A percentile compares a stretch with the other conserved stretches of the same genome.
Conservation (phyloP, 2,113 vertebrate species). For the Romanogobio albipinnatus region DNA sequence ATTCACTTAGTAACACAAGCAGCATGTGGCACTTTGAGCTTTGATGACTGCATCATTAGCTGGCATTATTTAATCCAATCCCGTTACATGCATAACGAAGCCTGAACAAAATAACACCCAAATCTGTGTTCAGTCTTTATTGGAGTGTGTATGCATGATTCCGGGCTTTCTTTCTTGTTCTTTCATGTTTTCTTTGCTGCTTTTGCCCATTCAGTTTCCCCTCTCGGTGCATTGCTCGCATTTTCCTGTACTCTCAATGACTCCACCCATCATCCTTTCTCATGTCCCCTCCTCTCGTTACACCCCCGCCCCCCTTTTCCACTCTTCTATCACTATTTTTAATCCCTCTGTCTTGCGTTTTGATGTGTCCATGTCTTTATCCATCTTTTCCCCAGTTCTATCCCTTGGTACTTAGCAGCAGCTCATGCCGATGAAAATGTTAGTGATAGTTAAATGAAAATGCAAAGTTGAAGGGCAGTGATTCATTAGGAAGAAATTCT, state of each 20-base stretch:
- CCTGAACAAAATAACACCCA: constrained; percentile 39
- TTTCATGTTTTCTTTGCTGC: neutral
- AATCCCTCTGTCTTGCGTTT: constrained; percentile 25
- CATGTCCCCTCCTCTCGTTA: neutral
- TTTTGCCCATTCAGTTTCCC: neutral
- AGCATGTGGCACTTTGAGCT: constrained; percentile 31
- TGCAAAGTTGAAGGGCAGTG: constrained; percentile 68
- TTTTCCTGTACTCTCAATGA: neutral
- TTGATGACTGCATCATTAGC: constrained; percentile 55
- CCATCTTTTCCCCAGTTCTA: neutral
- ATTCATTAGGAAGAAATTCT: constrained; percentile 75
- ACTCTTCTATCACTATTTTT: neutral
- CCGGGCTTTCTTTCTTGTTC: neutral
- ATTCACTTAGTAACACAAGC: constrained; percentile 27
- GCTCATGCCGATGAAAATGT: constrained; percentile 69
- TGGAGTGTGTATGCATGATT: constrained; percentile 1
- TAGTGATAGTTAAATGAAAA: constrained; percentile 73
- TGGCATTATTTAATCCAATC: constrained; percentile 41
- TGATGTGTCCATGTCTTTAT: constrained; percentile 46
- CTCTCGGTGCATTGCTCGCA: neutral
- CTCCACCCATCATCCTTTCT: neutral
- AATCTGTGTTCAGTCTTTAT: constrained; percentile 14
- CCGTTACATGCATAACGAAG: constrained; percentile 26
- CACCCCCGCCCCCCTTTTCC: constrained; percentile 21
- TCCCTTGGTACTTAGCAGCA: constrained; percentile 34